phyloP scores from a whole-genome alignment of 2,888 invertebrate genomes.

The Aspidiotus rigidus region DNA sequence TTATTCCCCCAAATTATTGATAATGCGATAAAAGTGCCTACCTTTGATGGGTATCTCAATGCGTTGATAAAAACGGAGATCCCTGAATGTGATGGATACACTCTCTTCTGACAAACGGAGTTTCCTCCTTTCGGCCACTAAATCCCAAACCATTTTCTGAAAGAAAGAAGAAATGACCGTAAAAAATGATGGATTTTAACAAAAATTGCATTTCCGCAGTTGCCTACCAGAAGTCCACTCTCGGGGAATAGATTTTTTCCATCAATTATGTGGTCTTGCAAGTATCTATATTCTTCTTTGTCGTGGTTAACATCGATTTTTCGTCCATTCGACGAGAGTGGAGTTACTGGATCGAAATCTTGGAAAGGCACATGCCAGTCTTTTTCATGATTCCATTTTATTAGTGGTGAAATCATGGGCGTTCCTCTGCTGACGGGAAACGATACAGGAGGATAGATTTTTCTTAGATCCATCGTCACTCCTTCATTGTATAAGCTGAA shows the following conservation, averaged over 20 bases:
- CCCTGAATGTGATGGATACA: constrained; percentile 14
- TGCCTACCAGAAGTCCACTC: constrained; percentile 14
- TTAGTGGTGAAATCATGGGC: constrained; percentile 24
- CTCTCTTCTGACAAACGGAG: neutral
- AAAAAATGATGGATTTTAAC: neutral
- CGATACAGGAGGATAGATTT: constrained; percentile 12
- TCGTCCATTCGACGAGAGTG: constrained; percentile 2
- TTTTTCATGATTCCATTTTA: constrained; percentile 26
- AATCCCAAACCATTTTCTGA: constrained; percentile 25
- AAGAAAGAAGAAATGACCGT: neutral
- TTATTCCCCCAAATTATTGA: neutral
- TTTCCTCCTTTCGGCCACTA: constrained; percentile 7
- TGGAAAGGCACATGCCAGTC: constrained; percentile 29
- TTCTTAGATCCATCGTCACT: constrained; percentile 12
- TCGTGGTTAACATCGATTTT: neutral
- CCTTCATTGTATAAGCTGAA: constrained; percentile 18
- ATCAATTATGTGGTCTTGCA: constrained; percentile 19
- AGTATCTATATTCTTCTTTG: constrained; percentile 10
- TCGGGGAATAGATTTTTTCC: constrained; percentile 21
- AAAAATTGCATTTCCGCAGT: neutral
- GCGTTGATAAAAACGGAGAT: constrained; percentile 16
- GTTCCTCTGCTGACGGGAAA: constrained; percentile 26
- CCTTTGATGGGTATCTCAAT: constrained; percentile 18
- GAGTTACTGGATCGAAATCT: constrained; percentile 1
- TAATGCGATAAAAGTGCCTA: neutral